Conservation (phyloP, 1,140 invertebrate species). For the Drosophila eugracilis region DNA sequence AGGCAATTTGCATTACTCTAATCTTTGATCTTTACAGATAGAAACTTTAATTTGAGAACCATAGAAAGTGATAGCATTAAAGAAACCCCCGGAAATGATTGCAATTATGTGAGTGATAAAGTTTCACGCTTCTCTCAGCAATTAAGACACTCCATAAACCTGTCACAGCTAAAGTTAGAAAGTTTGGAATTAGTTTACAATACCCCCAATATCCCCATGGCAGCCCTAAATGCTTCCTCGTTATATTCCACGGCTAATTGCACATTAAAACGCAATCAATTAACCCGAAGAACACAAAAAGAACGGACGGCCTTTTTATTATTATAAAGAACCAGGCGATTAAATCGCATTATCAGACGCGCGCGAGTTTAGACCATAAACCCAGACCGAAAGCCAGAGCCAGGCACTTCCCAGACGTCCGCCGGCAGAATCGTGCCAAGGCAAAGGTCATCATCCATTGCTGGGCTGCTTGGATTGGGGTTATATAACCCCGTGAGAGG, state of each 20-base stretch:
- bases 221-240: slow-evolving; percentile 9
- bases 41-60: too few species aligned
- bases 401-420: slow-evolving; percentile 42
- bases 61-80: too few species aligned
- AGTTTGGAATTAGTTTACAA: slow-evolving; percentile 28
- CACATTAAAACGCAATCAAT: slow-evolving; percentile 69
- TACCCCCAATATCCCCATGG: slow-evolving; percentile 3
- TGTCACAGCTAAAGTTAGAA: background rate
- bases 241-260: slow-evolving; percentile 33
- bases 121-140: background rate
- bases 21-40: too few species aligned
- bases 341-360: slow-evolving; percentile 57
- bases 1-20: too few species aligned
- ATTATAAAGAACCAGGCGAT: too few species aligned
- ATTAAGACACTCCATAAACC: background rate
- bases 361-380: slow-evolving; percentile 47
- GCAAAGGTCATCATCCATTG: slow-evolving; percentile 43
- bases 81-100: too few species aligned
- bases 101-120: background rate
- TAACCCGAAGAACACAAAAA: slow-evolving; percentile 36
- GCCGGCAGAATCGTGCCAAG: slow-evolving; percentile 50
- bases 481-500: slow-evolving; percentile 31
- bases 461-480: background rate
- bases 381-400: slow-evolving; percentile 25
- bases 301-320: slow-evolving; percentile 34